These are phyloP conservation scores for Aplodontia rufa DNA, from an alignment of 2,113 vertebrate genomes.

Conservation along the genomic window DNA sequence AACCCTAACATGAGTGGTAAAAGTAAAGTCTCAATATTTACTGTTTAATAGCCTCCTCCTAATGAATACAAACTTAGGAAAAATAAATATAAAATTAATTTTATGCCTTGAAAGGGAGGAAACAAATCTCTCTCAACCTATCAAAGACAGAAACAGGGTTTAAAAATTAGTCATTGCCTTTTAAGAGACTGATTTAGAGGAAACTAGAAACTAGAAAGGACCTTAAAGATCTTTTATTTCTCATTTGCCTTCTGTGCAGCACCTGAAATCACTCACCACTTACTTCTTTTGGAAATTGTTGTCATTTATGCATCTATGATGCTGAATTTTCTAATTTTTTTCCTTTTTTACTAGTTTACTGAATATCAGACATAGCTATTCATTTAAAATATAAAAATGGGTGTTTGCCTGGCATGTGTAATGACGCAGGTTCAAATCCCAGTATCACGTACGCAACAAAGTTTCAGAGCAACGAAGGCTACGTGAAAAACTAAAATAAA, in stretches of 20 bases:
- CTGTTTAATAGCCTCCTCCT: neutral
- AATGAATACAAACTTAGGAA: neutral
- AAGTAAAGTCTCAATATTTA: neutral
- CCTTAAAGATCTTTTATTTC: neutral
- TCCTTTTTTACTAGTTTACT: neutral
- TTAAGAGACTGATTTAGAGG: neutral
- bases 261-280: neutral
- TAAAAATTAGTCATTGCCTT: neutral
- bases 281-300: neutral
- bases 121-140: neutral
- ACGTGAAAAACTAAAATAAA: no score
- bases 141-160: neutral
- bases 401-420: no score
- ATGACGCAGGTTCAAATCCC: no score
- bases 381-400: neutral
- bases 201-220: neutral
- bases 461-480: no score
- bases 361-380: neutral
- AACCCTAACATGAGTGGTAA: neutral
- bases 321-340: neutral
- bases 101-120: neutral
- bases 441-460: no score
- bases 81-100: neutral
- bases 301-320: neutral
- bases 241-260: neutral